These are phyloP conservation scores for Cliona cf. orientalis DNA, from an alignment of 37 sponge, comb jelly and placozoan genomes.

Conservation along the genomic window DNA sequence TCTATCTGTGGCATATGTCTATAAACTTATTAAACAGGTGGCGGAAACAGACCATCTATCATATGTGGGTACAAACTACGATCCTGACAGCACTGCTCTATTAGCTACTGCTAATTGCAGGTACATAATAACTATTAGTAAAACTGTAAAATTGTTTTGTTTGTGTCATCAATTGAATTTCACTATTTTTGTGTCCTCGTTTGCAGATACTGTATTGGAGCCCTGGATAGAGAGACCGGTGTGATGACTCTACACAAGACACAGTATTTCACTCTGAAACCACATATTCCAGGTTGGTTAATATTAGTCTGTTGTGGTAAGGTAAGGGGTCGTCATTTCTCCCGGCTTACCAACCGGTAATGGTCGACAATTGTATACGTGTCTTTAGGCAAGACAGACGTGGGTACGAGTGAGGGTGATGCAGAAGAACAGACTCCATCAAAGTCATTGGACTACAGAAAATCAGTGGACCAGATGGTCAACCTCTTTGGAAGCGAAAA, in stretches of 20 bases:
- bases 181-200: not conserved
- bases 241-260: constrained; percentile 50
- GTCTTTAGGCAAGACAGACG: not conserved
- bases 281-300: constrained; percentile 50
- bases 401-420: not conserved
- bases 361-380: not conserved
- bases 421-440: not conserved
- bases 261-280: constrained; percentile 41
- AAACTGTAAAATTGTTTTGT: too few relatives aligned
- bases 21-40: constrained; percentile 11
- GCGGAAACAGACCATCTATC: constrained; percentile 41
- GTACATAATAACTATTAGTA: not conserved
- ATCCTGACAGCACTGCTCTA: constrained; percentile 3
- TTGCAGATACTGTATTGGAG: constrained; percentile 56
- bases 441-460: not conserved
- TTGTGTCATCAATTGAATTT: too few relatives aligned
- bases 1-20: not conserved
- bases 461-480: constrained; percentile 40
- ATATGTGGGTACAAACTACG: constrained; percentile 54
- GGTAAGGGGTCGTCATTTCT: not conserved
- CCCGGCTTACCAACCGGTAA: too few relatives aligned
- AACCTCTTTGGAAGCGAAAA: constrained; percentile 73
- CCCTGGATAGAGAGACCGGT: constrained; percentile 27
- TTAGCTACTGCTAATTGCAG: constrained; percentile 2
- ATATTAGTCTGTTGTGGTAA: not conserved